Evolutionary conservation across 2,888 invertebrate species (phyloP).

Genomic region (Eristalis pertinax): DNA sequence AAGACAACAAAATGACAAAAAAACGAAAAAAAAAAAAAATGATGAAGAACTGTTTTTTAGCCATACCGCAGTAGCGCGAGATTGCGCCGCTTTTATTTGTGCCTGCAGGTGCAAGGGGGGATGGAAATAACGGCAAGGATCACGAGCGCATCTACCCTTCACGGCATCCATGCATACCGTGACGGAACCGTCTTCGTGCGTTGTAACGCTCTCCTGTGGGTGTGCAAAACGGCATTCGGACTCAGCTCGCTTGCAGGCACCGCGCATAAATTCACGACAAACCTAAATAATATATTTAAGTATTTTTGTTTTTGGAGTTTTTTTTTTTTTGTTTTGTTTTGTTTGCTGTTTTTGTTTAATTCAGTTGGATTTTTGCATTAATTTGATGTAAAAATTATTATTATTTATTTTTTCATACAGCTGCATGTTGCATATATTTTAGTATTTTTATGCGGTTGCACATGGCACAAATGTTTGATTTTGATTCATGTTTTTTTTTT

Average conservation of each 20-base stretch:
- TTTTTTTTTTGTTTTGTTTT: slow-evolving; percentile 68
- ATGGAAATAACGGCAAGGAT: slow-evolving; percentile 99
- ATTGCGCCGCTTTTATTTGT: slow-evolving; percentile 99
- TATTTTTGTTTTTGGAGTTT: slow-evolving; percentile 63
- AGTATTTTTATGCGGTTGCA: slow-evolving; percentile 65
- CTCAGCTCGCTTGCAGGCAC: slow-evolving; percentile 98
- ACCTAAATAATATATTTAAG: slow-evolving; percentile 84
- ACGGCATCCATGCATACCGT: slow-evolving; percentile 99
- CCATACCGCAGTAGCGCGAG: slow-evolving; percentile 94
- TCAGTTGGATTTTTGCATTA: slow-evolving; percentile 47
- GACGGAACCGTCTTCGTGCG: slow-evolving; percentile 99
- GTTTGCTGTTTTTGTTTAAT: slow-evolving; percentile 58
- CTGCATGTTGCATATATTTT: slow-evolving; percentile 54
- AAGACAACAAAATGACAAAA: slow-evolving; percentile 32
- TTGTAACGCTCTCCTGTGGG: slow-evolving; percentile 97
- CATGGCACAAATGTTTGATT: slow-evolving; percentile 9
- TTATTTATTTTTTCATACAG: slow-evolving; percentile 49
- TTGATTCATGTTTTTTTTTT: slow-evolving; percentile 3
- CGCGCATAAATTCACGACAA: slow-evolving; percentile 99
- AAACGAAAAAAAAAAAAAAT: slow-evolving; percentile 36
- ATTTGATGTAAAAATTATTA: neutral
- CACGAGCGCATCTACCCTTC: slow-evolving; percentile 99
- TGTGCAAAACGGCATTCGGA: slow-evolving; percentile 99
- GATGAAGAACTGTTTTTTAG: slow-evolving; percentile 74
- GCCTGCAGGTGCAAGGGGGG: slow-evolving; percentile 99